A percentile compares a stretch with the other conserved stretches of the same genome.
Evolutionary conservation across 2,113 vertebrate species (phyloP).

Genomic region (Marmota flaviventris): DNA sequence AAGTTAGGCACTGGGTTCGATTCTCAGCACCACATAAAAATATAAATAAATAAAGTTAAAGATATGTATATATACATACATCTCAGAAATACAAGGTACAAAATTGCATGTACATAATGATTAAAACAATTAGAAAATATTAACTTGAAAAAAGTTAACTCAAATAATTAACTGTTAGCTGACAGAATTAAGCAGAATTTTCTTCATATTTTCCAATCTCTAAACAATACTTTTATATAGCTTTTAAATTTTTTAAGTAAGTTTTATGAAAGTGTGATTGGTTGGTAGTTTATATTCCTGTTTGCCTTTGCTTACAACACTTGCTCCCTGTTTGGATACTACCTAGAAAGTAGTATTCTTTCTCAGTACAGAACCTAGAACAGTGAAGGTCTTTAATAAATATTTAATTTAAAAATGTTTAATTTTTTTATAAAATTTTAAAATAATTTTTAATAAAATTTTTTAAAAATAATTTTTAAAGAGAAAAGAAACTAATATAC

Average conservation of each 20-base stretch:
- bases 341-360: background rate
- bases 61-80: too few relatives aligned
- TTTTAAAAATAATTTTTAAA: background rate
- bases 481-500: background rate
- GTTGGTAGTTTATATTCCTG: background rate
- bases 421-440: background rate
- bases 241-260: constrained; percentile 31
- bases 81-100: background rate
- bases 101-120: background rate
- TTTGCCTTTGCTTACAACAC: constrained; percentile 1
- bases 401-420: background rate
- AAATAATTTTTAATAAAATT: too few relatives aligned
- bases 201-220: constrained; percentile 2
- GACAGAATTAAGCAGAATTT: constrained; percentile 15
- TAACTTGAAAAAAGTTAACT: constrained; percentile 41
- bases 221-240: background rate
- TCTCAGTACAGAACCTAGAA: background rate
- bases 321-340: background rate
- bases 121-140: constrained; percentile 17
- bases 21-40: too few relatives aligned
- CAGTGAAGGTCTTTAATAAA: background rate
- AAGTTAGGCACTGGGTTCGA: too few relatives aligned
- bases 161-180: background rate
- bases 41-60: too few relatives aligned
- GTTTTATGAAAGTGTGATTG: background rate